Evolutionary conservation across 2,888 invertebrate species (phyloP).

Genomic region (Parnassius mnemosyne): DNA sequence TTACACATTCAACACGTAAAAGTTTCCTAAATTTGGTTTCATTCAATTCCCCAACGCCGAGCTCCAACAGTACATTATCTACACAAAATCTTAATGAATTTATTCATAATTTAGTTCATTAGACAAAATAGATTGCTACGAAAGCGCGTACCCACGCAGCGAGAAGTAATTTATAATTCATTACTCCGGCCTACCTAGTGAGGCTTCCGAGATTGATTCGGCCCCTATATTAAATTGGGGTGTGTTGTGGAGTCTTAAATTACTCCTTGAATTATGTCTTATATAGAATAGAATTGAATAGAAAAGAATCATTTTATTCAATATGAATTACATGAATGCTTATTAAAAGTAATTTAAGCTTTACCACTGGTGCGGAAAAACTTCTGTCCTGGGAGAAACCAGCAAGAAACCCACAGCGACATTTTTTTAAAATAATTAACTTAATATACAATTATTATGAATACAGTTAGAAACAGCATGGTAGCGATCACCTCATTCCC

Average conservation of each 20-base stretch:
- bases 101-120: slow-evolving; percentile 25
- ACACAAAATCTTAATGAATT: slow-evolving; percentile 9
- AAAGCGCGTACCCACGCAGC: slow-evolving; percentile 10
- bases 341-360: too few species aligned
- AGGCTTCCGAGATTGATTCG: slow-evolving; percentile 38
- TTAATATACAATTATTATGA: too few species aligned
- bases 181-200: slow-evolving; percentile 31
- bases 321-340: too few species aligned
- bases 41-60: neutral
- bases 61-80: slow-evolving; percentile 26
- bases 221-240: slow-evolving; percentile 20
- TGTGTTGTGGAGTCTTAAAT: slow-evolving; percentile 5
- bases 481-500: too few species aligned
- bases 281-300: neutral
- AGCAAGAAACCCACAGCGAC: too few species aligned
- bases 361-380: too few species aligned
- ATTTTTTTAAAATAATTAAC: too few species aligned
- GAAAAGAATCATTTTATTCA: too few species aligned
- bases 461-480: too few species aligned
- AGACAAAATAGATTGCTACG: slow-evolving; percentile 10
- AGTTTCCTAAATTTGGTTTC: too few species aligned
- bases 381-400: too few species aligned
- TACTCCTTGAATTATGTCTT: slow-evolving; percentile 1
- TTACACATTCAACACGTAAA: too few species aligned
- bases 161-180: slow-evolving; percentile 29